Evolutionary conservation across 1,140 invertebrate species (phyloP).

Genomic region (Metaphire vulgaris): DNA sequence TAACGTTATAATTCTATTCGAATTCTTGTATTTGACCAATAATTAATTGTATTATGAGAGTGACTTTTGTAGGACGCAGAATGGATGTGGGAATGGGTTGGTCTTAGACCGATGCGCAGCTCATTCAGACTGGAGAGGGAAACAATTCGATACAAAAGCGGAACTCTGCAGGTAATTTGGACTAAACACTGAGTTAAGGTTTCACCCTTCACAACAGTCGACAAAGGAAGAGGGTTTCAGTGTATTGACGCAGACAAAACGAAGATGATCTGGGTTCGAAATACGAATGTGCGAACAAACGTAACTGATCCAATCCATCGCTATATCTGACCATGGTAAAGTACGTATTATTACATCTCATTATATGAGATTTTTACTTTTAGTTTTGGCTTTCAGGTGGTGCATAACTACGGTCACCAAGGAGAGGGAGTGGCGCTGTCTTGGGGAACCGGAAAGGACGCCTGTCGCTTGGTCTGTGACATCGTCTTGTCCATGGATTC

Average conservation of each 20-base stretch:
- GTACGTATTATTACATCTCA: no score
- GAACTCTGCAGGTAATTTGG: slow-evolving; percentile 27
- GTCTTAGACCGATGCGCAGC: slow-evolving; percentile 70
- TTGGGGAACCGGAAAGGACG: slow-evolving; percentile 73
- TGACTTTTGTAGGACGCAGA: slow-evolving; percentile 41
- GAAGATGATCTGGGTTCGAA: no score
- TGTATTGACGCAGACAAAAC: neutral
- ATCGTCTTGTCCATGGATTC: no score
- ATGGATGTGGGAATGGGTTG: slow-evolving; percentile 62
- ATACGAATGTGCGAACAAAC: no score
- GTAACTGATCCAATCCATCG: no score
- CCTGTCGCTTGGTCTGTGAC: slow-evolving; percentile 61
- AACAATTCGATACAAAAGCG: slow-evolving; percentile 25
- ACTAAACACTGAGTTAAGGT: neutral
- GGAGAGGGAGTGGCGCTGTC: slow-evolving; percentile 80
- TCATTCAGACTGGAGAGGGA: slow-evolving; percentile 68
- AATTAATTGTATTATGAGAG: neutral
- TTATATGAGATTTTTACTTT: neutral
- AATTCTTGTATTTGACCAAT: neutral
- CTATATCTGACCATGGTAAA: no score
- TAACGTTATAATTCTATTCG: no score
- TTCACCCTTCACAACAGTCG: neutral
- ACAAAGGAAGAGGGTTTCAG: neutral
- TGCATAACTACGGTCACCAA: slow-evolving; percentile 90
- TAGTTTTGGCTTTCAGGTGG: slow-evolving; percentile 40